A percentile compares a stretch with the other conserved stretches of the same genome.
Conservation (phyloP, 2,888 invertebrate genomes). For the Drosophila falleni region DNA sequence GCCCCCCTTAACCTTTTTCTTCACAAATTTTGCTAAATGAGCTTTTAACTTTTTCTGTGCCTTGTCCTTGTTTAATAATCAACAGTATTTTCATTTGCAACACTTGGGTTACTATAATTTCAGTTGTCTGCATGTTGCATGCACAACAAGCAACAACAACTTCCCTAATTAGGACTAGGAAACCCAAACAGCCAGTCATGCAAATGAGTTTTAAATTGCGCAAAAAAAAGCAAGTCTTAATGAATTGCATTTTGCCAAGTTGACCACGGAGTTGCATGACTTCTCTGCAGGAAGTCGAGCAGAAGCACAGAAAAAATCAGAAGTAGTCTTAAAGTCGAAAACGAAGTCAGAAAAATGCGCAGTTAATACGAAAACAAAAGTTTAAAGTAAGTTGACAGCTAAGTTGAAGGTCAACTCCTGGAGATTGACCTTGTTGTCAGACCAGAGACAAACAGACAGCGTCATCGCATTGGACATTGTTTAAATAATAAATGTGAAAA, state of each 20-base stretch:
- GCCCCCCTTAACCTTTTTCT: too few species aligned
- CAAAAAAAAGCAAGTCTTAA: slow-evolving; percentile 26
- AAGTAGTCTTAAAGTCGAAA: neutral
- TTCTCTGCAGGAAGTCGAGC: slow-evolving; percentile 12
- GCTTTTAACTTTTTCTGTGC: slow-evolving; percentile 21
- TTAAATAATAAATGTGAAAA: slow-evolving; percentile 56
- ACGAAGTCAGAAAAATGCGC: neutral
- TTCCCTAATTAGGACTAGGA: slow-evolving; percentile 45
- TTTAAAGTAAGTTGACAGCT: slow-evolving; percentile 7
- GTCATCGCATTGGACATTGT: slow-evolving; percentile 1
- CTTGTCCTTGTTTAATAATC: slow-evolving; percentile 1
- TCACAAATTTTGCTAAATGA: slow-evolving; percentile 33
- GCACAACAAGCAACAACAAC: slow-evolving; percentile 27
- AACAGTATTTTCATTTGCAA: slow-evolving; percentile 5
- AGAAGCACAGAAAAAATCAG: slow-evolving; percentile 7
- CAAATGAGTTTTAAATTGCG: slow-evolving; percentile 63
- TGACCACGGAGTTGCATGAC: slow-evolving; percentile 27
- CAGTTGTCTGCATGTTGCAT: neutral
- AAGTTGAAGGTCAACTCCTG: neutral
- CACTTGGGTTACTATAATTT: neutral
- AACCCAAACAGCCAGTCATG: slow-evolving; percentile 37
- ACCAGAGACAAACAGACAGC: neutral
- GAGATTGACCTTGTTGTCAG: slow-evolving; percentile 22
- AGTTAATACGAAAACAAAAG: slow-evolving; percentile 1
- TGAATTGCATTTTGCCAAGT: slow-evolving; percentile 28